Evolutionary conservation across 2,888 invertebrate genomes (phyloP), one percentile per base, ranked within the genome.

Genomic region (Pollenia griseotomentosa): DNA sequence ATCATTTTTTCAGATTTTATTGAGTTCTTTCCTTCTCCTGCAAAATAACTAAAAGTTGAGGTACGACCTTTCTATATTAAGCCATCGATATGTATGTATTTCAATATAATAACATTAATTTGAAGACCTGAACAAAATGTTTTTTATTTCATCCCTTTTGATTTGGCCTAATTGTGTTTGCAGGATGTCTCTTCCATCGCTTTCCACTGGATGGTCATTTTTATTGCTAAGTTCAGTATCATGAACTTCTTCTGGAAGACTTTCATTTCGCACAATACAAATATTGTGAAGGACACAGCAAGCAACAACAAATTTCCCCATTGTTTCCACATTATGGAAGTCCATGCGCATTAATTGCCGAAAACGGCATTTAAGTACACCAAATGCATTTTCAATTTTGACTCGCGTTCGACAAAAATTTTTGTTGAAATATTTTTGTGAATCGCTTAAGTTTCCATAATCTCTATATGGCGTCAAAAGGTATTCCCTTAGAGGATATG

Each of bases 341-440:
- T 84, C 85, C 10, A 87, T 7, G 0, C 82, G 55, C 63, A 70
- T 74, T 9, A 88, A 51, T 46, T 89, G 84, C 1, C 86, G 88
- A 59, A 90, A 91, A 19, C 90, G 83, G 44, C 68, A 61, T 88
- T 90, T 91, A 16, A 90, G 75, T n/a, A 90, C 55, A 23, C 90
- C 90, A 86, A 92, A 92, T 10, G 90, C 71, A 84, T 92, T 91
- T 89, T 91, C 91, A 19, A 92, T 91, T 73, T 88, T 82, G 1
- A 91, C 90, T 61, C 91, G 68, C 7, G 90, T 89, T 68, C 85
- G 83, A 68, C 81, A 88, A 68, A 91, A 89, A 44, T 87, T 90
- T 70, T 88, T 83, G 80, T 92, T 92, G 71, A 80, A 92, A 23
- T 71, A 70, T 74, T 61, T 89, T 87, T 92, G 83, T 4, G 75